A percentile compares a stretch with the other conserved stretches of the same genome.
These are phyloP conservation scores for Pseudolycoriella hygida DNA, from an alignment of 2,888 invertebrate species.

Conservation along the genomic window DNA sequence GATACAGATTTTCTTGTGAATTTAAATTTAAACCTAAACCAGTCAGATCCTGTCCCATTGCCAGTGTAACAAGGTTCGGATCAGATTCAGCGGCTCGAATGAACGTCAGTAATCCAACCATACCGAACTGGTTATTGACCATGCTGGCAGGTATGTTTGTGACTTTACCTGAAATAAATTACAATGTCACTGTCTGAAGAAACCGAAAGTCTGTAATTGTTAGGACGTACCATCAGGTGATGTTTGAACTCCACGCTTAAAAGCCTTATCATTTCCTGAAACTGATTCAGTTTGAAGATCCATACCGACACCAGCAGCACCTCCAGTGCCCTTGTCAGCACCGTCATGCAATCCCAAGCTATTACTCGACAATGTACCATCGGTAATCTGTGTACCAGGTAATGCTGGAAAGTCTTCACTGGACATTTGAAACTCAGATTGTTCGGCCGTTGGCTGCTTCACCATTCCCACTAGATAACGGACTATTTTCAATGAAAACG, in stretches of 20 bases:
- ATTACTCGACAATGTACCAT: constrained; percentile 30
- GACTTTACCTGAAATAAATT: constrained; percentile 58
- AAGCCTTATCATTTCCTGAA: constrained; percentile 33
- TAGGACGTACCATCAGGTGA: constrained; percentile 64
- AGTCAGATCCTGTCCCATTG: constrained; percentile 94
- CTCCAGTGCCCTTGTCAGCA: constrained; percentile 24
- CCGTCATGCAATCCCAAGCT: constrained; percentile 26
- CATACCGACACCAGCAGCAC: constrained; percentile 13
- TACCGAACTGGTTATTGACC: constrained; percentile 99
- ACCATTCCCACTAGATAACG: constrained; percentile 68
- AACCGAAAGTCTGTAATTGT: neutral
- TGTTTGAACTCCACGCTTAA: constrained; percentile 80
- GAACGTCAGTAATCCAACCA: constrained; percentile 95
- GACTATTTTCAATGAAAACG: neutral
- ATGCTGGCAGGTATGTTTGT: constrained; percentile 97
- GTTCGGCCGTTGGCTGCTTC: constrained; percentile 81
- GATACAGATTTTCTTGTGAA: constrained; percentile 93
- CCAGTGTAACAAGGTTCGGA: constrained; percentile 88
- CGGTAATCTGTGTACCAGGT: constrained; percentile 73
- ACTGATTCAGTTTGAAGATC: constrained; percentile 26
- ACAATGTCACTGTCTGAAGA: constrained; percentile 1
- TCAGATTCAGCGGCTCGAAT: constrained; percentile 96
- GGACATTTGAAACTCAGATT: constrained; percentile 93
- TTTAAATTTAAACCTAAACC: constrained; percentile 96
- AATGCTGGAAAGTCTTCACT: constrained; percentile 98